Conservation (phyloP, 2,888 invertebrate species). For the Flexamia atlantica region DNA sequence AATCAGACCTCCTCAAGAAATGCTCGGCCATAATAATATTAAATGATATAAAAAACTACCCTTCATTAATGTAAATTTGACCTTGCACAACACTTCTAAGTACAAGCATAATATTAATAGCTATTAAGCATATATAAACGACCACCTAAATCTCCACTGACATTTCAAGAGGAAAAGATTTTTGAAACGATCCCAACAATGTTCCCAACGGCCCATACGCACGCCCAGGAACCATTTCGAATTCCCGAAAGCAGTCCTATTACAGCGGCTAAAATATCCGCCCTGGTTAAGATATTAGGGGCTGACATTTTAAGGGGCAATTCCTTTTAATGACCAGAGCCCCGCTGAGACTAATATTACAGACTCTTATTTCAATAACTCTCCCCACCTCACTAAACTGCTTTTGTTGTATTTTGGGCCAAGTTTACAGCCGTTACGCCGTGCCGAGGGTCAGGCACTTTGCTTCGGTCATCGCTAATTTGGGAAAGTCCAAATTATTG, state of each 20-base stretch:
- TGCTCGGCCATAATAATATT: no score
- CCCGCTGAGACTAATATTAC: conserved; percentile 39
- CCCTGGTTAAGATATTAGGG: conserved; percentile 56
- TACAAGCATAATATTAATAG: no score
- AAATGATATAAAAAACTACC: no score
- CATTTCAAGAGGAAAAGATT: no score
- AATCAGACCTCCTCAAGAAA: no score
- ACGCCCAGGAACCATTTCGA: conserved; percentile 39
- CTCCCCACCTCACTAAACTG: conserved; percentile 25
- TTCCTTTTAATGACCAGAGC: conserved; percentile 40
- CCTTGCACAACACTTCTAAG: no score
- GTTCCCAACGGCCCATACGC: background rate
- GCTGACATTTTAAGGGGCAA: conserved; percentile 59
- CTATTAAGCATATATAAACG: no score
- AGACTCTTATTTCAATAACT: conserved; percentile 56
- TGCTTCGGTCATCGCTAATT: background rate
- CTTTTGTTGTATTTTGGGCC: conserved; percentile 36
- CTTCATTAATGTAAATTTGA: no score
- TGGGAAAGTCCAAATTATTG: background rate
- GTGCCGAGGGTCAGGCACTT: background rate
- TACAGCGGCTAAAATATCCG: conserved; percentile 36
- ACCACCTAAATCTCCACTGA: no score
- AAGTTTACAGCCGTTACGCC: background rate
- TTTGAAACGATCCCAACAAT: background rate
- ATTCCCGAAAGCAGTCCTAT: conserved; percentile 52